phyloP scores from a whole-genome alignment of 2,888 invertebrate species.

The Pyrrhia umbra region DNA sequence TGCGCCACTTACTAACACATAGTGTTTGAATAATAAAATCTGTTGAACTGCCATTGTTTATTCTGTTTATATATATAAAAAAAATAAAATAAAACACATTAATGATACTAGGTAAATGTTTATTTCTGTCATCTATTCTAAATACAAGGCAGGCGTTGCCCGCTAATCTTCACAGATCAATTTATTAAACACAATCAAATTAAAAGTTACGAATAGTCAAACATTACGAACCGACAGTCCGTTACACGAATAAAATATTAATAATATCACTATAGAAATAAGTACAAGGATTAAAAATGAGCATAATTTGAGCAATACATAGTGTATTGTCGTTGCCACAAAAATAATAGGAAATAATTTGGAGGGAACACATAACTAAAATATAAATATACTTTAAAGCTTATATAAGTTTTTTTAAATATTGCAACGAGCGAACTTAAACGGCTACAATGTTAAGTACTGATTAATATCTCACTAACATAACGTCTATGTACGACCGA shows the following conservation, averaged over 20 bases:
- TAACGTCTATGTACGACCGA: constrained; percentile 52
- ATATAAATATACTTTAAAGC: constrained; percentile 77
- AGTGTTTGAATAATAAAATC: constrained; percentile 6
- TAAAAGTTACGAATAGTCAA: constrained; percentile 55
- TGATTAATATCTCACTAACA: constrained; percentile 68
- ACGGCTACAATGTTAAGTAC: constrained; percentile 57
- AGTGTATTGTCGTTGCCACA: constrained; percentile 85
- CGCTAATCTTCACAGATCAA: constrained; percentile 80
- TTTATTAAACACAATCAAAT: constrained; percentile 70
- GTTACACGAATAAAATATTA: constrained; percentile 69
- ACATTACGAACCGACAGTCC: constrained; percentile 50
- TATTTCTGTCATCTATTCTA: constrained; percentile 86
- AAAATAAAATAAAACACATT: constrained; percentile 70
- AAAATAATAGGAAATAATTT: constrained; percentile 66
- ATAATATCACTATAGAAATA: constrained; percentile 74
- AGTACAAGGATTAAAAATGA: constrained; percentile 78
- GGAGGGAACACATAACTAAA: constrained; percentile 75
- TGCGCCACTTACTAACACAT: background rate
- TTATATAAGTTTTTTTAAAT: constrained; percentile 73
- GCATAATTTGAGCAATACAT: constrained; percentile 88
- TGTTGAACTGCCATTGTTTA: constrained; percentile 26
- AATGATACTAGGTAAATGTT: constrained; percentile 86
- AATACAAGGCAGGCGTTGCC: constrained; percentile 79
- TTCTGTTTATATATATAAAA: constrained; percentile 55
- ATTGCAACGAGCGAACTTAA: constrained; percentile 79